Percentiles rank a stretch among this genome's conserved stretches.
Evolutionary conservation across 2,888 invertebrate genomes (phyloP).

Genomic region (Habrosyne pyritoides): DNA sequence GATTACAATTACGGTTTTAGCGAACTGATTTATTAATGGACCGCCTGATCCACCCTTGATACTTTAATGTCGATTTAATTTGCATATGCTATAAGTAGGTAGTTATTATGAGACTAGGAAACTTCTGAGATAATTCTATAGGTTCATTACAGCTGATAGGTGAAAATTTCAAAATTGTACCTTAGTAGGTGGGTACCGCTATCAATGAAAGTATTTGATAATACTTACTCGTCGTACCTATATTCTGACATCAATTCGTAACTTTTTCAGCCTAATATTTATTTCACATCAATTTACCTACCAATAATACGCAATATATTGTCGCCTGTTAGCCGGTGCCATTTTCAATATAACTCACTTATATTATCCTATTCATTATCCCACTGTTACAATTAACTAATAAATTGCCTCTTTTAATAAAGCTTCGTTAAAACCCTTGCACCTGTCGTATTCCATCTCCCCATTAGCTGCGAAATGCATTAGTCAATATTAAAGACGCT

Average conservation of each 20-base stretch:
- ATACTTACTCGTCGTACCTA: too few species aligned
- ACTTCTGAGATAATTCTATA: background rate
- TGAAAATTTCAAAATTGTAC: too few species aligned
- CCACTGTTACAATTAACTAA: background rate
- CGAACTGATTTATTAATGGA: conserved; percentile 84
- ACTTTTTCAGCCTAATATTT: too few species aligned
- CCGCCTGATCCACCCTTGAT: conserved; percentile 81
- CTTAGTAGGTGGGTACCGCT: too few species aligned
- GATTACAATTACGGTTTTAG: conserved; percentile 84
- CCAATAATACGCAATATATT: too few species aligned
- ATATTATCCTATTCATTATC: background rate
- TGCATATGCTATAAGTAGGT: conserved; percentile 52
- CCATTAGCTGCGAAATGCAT: conserved; percentile 81
- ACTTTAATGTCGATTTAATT: conserved; percentile 82
- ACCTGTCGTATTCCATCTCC: conserved; percentile 76
- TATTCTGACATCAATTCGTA: too few species aligned
- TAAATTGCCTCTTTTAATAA: conserved; percentile 32
- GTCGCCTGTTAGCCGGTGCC: background rate
- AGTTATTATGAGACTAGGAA: conserved; percentile 14
- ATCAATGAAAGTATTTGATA: too few species aligned
- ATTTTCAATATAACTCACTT: too few species aligned
- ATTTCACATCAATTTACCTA: too few species aligned
- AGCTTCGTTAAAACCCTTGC: conserved; percentile 60
- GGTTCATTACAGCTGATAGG: background rate
- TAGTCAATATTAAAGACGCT: conserved; percentile 83